Base-by-base conservation (phyloP, 1,140 invertebrate species). In the Trichogramma pretiosum region DNA sequence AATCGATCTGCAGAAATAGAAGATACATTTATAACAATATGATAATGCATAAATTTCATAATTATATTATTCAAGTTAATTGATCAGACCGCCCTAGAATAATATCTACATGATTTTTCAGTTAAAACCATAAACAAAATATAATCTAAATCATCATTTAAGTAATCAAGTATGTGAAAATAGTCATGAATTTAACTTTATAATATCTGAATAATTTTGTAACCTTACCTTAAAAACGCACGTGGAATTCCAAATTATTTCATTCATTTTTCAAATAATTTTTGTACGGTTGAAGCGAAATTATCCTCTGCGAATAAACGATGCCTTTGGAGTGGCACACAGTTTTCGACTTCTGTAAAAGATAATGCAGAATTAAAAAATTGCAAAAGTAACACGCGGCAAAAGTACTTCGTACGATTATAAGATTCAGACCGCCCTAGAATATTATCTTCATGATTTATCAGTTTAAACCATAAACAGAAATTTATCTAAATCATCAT, bases 281-380 rank as follows among this genome's bases (percentile, higher is more conserved):
- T 99, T 99, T 74, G 98, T 98, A 59, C 97, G 96, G 70, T 96
- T 89, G 81, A 99, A 99, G 58, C 93, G 95, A 90, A 99, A 96
- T 42, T 93, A 98, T 56, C 97, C 97, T 84, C 99, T 96, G 56
- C 97, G n/a, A n/a, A n/a, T n/a, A n/a, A n/a, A n/a, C n/a, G n/a
- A n/a, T n/a, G n/a, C n/a, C n/a, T n/a, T n/a, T n/a, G n/a, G 86
- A 54, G 97, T 97, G 10, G 95, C 96, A 65, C 93, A 97, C 75
- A 99, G 99, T 72, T 99, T 99, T 65, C 97, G 83, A 78, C 99
- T n/a, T n/a, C n/a, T n/a, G n/a, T n/a, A n/a, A n/a, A n/a, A n/a
- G 97, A 76, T 94, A 98, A 96, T 99, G 73, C 58, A 84, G n/a
- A n/a, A n/a, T n/a, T n/a, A 83, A 52, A 37, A 44, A 50, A 61